phyloP scores from a whole-genome alignment of 2,797 vertebrate genomes.

The Microchirus variegatus region DNA sequence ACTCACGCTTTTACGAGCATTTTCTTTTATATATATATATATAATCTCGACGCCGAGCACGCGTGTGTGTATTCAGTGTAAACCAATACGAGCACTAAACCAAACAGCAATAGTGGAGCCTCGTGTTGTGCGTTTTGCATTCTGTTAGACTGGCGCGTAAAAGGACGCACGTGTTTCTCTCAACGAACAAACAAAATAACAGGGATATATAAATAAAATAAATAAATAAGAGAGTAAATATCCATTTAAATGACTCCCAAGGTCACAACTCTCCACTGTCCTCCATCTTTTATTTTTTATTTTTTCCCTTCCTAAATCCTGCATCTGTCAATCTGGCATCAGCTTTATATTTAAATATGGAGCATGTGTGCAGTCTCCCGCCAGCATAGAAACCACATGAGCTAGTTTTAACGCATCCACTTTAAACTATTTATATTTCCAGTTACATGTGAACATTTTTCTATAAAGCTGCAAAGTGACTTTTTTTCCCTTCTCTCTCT shows the following conservation, averaged over 20 bases:
- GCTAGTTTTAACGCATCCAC: constrained; percentile 53
- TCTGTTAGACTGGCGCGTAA: constrained; percentile 13
- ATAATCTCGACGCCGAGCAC: constrained; percentile 19
- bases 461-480: constrained; percentile 56
- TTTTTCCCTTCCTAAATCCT: constrained; percentile 1
- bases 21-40: too few relatives aligned
- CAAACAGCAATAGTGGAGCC: constrained; percentile 17
- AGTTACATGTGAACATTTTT: constrained; percentile 56
- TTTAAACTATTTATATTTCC: constrained; percentile 60
- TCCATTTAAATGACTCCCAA: background rate
- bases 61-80: constrained; percentile 32
- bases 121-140: constrained; percentile 29
- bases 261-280: constrained; percentile 9
- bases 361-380: constrained; percentile 26
- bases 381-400: constrained; percentile 25
- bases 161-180: constrained; percentile 16
- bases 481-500: constrained; percentile 5
- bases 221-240: constrained; percentile 19
- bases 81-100: constrained; percentile 46
- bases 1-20: constrained; percentile 46
- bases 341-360: constrained; percentile 41
- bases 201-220: too few relatives aligned
- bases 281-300: background rate
- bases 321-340: constrained; percentile 26
- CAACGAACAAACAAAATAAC: background rate